Base-by-base conservation (phyloP, 1,140 invertebrate species). In the Drosophila dunni region DNA sequence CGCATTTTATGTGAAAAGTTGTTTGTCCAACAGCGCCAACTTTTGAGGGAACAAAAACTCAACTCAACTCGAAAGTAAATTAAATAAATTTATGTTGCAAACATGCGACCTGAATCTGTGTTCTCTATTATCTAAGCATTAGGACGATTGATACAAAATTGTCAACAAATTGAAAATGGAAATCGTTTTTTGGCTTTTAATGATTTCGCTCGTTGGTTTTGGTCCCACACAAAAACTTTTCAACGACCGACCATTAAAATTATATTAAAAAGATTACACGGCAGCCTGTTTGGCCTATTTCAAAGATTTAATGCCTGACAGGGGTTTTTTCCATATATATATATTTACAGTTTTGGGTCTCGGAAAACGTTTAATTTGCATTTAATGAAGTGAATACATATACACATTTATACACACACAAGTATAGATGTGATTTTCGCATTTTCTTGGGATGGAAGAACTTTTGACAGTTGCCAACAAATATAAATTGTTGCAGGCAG, bases 1-100 rank as follows among this genome's bases (percentile, higher is more conserved):
- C 80, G 84, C 74, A 89, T 88, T 88, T 88, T 88, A 89, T 88
- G 84, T 80, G 84, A 71, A 89, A 89, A 89, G 84, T 88, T 88
- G 56, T 63, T 76, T 48, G 24, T 29, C 70, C 50, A 42, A 54
- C 40, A 38, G 50, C 17, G 65, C 66, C 44, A 24, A 13, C 46
- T 36, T 51, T 48, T 62, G 46, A 34, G 24, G 50, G 67, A 70
- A 70, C 70, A 65, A 75, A 56, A 56, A 54, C n/a, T 54, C 48
- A 29, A 29, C 24, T 33, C 11, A 57, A 17, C 38, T 40, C 10
- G 4, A 63, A 72, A 88, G 84, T 80, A 88, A 88, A 88, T 88
- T 70, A 89, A 83, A 84, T 89, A 80, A 88, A 88, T 88, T 88
- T 78, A 84, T 84, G 70, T 69, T 66, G 48, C 60, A 42, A 44